Conservation (phyloP, 2,888 invertebrate species). For the Drosophila pegasa region DNA sequence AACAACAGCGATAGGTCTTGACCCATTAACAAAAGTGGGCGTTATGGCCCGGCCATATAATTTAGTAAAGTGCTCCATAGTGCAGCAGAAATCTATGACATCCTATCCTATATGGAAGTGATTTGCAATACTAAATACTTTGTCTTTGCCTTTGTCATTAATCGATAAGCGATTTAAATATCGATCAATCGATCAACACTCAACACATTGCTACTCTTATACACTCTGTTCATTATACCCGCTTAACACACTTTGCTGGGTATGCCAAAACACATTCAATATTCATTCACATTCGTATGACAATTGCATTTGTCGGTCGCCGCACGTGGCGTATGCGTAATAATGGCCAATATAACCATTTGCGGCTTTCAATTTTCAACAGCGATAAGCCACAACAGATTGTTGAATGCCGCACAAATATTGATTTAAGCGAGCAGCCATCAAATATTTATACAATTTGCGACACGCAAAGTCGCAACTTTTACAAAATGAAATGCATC, state of each 20-base stretch:
- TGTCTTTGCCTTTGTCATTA: not conserved
- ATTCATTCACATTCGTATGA: constrained; percentile 33
- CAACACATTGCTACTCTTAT: too few species aligned
- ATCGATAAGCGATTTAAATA: not conserved
- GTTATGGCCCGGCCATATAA: constrained; percentile 11
- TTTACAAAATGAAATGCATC: constrained; percentile 21
- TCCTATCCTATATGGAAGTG: constrained; percentile 1
- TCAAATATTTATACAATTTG: constrained; percentile 45
- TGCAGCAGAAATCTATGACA: constrained; percentile 11
- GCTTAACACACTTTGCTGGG: constrained; percentile 22
- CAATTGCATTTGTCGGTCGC: constrained; percentile 36
- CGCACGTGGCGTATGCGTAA: constrained; percentile 73
- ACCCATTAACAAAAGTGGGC: constrained; percentile 26
- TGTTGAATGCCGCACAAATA: constrained; percentile 52
- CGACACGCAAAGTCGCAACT: constrained; percentile 17
- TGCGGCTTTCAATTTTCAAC: constrained; percentile 45
- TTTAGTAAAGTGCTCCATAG: constrained; percentile 25
- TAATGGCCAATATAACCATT: constrained; percentile 50
- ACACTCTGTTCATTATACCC: constrained; percentile 5
- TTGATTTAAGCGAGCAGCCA: constrained; percentile 15
- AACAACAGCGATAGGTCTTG: constrained; percentile 27
- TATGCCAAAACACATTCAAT: constrained; percentile 24
- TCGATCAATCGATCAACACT: not conserved
- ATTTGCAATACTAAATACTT: not conserved
- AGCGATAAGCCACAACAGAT: constrained; percentile 44